Conservation (phyloP, 2,888 invertebrate genomes). For the Trissolcus brochymenae region DNA sequence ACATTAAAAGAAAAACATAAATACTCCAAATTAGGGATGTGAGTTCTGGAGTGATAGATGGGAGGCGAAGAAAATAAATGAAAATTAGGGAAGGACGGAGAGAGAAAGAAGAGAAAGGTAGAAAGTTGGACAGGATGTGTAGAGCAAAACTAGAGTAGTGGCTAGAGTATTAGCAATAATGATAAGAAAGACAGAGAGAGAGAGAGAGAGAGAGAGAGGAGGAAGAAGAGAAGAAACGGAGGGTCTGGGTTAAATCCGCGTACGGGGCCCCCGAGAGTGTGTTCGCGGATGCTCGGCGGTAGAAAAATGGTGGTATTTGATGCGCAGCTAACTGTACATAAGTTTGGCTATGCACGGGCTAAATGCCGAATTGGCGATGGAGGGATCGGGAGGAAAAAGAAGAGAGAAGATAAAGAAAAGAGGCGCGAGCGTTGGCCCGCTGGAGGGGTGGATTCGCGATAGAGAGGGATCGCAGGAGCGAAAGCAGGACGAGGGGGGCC, state of each 20-base stretch:
- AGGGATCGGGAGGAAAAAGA: conserved; percentile 34
- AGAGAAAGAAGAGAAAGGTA: background rate
- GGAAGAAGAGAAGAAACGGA: conserved; percentile 4
- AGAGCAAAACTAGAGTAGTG: background rate
- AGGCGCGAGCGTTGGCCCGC: conserved; percentile 22
- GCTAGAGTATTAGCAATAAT: background rate
- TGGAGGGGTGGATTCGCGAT: conserved; percentile 35
- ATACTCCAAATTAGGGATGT: too few species aligned
- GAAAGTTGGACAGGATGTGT: background rate
- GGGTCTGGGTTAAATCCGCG: conserved; percentile 2
- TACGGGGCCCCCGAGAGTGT: conserved; percentile 4
- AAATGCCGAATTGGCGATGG: conserved; percentile 47
- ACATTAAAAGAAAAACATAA: too few species aligned
- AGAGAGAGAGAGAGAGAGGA: conserved; percentile 1
- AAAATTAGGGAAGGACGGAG: too few species aligned
- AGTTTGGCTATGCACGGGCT: conserved; percentile 67
- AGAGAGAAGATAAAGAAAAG: conserved; percentile 29
- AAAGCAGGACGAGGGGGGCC: conserved; percentile 60
- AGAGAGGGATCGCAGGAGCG: conserved; percentile 21
- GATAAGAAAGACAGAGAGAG: background rate
- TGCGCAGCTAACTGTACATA: conserved; percentile 72
- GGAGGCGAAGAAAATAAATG: too few species aligned
- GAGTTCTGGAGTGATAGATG: too few species aligned
- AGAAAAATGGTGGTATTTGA: conserved; percentile 67
- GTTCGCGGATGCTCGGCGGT: conserved; percentile 34